These are phyloP conservation scores for Plumapathes pennacea DNA, from an alignment of 92 coral and sea anemone genomes.

Conservation along the genomic window DNA sequence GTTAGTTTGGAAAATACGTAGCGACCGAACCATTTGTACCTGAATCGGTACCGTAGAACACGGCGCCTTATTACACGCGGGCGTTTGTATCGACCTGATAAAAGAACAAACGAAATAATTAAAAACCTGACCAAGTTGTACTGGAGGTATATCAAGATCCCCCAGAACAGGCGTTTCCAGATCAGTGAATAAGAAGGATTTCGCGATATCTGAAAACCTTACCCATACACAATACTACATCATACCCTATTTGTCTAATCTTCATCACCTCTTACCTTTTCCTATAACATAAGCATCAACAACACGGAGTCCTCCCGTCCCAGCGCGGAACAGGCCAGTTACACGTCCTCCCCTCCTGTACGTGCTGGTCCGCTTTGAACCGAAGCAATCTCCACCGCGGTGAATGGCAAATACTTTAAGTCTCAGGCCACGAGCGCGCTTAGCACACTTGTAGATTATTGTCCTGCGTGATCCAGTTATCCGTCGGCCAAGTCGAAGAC, in stretches of 20 bases:
- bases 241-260: too few species aligned
- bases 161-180: too few species aligned
- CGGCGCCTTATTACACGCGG: too few species aligned
- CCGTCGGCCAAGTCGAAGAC: slow-evolving; percentile 8
- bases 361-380: slow-evolving; percentile 2
- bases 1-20: too few species aligned
- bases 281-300: slow-evolving; percentile 32
- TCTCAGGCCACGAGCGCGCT: slow-evolving; percentile 7
- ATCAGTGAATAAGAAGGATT: background rate
- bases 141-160: background rate
- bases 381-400: slow-evolving; percentile 30
- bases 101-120: background rate
- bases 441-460: slow-evolving; percentile 17
- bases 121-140: background rate
- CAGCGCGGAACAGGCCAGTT: slow-evolving; percentile 18
- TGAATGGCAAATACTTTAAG: slow-evolving; percentile 19
- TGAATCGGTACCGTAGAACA: too few species aligned
- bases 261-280: slow-evolving; percentile 11
- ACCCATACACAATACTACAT: too few species aligned
- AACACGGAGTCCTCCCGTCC: slow-evolving; percentile 16
- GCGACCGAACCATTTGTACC: slow-evolving; percentile 41
- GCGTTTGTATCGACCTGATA: slow-evolving; percentile 22
- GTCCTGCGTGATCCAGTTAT: slow-evolving; percentile 17
- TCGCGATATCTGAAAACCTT: too few species aligned
- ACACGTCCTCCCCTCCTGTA: slow-evolving; percentile 8